Percentiles rank a stretch among this genome's conserved stretches.
Conservation (phyloP, 2,888 invertebrate genomes). For the Plebejus argus region DNA sequence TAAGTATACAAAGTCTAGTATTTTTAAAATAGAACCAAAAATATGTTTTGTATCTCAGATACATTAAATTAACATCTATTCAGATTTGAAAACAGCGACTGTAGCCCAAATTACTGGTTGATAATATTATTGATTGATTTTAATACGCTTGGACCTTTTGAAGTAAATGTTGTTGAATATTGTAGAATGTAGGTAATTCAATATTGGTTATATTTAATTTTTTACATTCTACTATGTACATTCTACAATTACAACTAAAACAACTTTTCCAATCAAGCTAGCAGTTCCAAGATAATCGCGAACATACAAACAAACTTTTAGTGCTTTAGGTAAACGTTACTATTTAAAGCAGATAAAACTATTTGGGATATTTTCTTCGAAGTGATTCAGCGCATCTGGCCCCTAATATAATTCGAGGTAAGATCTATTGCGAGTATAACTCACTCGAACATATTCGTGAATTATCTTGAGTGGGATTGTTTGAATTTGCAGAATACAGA, state of each 20-base stretch:
- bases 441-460: slow-evolving; percentile 24
- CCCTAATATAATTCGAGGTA: slow-evolving; percentile 26
- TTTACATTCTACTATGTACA: background rate
- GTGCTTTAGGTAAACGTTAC: background rate
- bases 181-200: too few species aligned
- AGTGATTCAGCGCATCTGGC: slow-evolving; percentile 21
- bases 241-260: too few species aligned
- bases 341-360: background rate
- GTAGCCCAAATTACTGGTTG: too few species aligned
- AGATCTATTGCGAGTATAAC: slow-evolving; percentile 25
- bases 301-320: background rate
- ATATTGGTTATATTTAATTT: too few species aligned
- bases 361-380: background rate
- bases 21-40: background rate
- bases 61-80: too few species aligned
- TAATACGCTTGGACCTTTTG: too few species aligned
- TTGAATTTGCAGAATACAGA: slow-evolving; percentile 4
- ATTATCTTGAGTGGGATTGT: slow-evolving; percentile 12
- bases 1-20: background rate
- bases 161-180: too few species aligned
- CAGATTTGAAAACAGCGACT: too few species aligned
- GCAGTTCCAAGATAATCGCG: background rate
- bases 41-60: background rate
- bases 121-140: too few species aligned
- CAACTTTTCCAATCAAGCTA: background rate